Percentiles rank a stretch among this genome's conserved stretches.
phyloP scores from a whole-genome alignment of 2,888 invertebrate species.

The Uloborus plumipes region DNA sequence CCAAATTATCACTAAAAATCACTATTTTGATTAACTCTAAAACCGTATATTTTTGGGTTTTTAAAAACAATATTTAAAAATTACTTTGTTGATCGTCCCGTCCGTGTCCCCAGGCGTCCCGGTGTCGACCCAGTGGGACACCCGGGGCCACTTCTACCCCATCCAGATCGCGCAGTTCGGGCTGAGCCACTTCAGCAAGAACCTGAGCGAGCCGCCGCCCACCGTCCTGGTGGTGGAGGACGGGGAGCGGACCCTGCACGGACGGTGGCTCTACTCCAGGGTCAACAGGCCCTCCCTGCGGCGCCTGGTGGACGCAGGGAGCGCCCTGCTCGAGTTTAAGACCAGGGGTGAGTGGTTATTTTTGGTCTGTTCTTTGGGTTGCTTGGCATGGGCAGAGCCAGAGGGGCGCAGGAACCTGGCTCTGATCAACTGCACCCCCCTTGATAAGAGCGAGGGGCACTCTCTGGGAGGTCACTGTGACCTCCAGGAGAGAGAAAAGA shows the following conservation, averaged over 20 bases:
- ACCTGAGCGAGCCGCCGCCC: constrained; percentile 87
- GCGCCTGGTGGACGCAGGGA: constrained; percentile 74
- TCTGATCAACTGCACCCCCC: no score
- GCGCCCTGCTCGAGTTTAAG: constrained; percentile 80
- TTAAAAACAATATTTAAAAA: no score
- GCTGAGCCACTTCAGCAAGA: constrained; percentile 96
- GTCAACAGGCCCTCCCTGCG: constrained; percentile 71
- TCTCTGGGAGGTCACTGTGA: no score
- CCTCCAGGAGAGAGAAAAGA: no score
- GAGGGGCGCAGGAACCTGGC: no score
- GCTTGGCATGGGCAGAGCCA: no score
- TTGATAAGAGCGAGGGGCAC: no score
- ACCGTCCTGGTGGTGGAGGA: constrained; percentile 72
- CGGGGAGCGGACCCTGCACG: constrained; percentile 74
- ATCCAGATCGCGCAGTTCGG: constrained; percentile 99
- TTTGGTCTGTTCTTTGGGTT: no score
- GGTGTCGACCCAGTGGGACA: constrained; percentile 97
- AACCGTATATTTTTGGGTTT: no score
- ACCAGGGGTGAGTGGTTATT: constrained; percentile 77
- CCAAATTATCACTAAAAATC: no score
- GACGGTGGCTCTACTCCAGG: constrained; percentile 44
- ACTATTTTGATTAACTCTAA: no score
- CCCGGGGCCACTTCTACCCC: constrained; percentile 95
- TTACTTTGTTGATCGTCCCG: no score
- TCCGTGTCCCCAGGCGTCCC: constrained; percentile 78